Evolutionary conservation across 2,113 vertebrate genomes (phyloP), one percentile per base, ranked within the genome.

Genomic region (Hippocampus zosterae): DNA sequence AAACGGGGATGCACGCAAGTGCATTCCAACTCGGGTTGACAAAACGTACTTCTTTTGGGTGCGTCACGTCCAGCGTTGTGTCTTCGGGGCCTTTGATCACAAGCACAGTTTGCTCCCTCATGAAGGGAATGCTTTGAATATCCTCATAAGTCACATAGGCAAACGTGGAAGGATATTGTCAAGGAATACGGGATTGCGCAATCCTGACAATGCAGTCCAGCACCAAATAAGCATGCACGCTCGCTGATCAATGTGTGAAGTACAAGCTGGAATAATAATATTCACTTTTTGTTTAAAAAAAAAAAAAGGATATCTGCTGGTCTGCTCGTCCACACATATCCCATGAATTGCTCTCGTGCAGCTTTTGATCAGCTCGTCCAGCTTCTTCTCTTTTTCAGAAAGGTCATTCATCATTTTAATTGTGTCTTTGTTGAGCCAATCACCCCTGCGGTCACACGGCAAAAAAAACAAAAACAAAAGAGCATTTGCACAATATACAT

Each of bases 111-210:
- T 98, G 96, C 78, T 96, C 95, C 90, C 92, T 94, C 78, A 98
- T 90, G 88, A 92, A 92, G 85, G 94, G 92, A 80, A 97, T 95
- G 88, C 88, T 92, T 82, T 91, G 66, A 83, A 99, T 90, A 81
- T 99, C 97, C 87, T 97, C 94, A 68, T 97, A 95, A 0, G 94
- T 98, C 84, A 98, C 89, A 57, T 99, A 99, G 69, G 94, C 94
- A 91, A 94, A 96, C 63, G 96, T 99, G 84, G 84, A 74, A 37
- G 27, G 16, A 19, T 12, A 25, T 1, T 1, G 91, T 96, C 90
- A 96, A 95, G 94, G 85, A 82, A 67, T 8, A 60, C 11, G 5
- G 12, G 5, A 21, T n/a, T 21, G 40, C n/a, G 13, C 10, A 25
- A 57, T 57, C 10, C 55, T 27, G 25, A 27, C 5, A 23, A 57